Evolutionary conservation across 1,140 invertebrate species (phyloP).

Genomic region (Pseudomyrmex flavicornis): DNA sequence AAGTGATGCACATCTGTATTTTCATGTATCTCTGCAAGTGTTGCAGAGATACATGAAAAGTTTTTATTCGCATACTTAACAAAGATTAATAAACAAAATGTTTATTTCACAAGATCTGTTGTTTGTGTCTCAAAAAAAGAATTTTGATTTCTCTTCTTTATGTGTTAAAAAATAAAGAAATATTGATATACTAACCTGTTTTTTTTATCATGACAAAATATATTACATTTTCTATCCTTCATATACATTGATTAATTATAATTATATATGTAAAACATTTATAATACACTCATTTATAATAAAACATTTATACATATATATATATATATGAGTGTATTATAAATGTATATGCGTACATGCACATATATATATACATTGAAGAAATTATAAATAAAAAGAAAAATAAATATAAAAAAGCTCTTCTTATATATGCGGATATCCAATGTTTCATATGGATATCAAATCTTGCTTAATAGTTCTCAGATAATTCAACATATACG

Average conservation of each 20-base stretch:
- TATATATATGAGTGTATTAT: not conserved
- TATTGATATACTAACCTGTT: not conserved
- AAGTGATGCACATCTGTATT: not conserved
- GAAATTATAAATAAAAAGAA: not conserved
- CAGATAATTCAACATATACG: too few relatives aligned
- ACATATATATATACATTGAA: constrained; percentile 1
- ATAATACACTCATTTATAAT: too few relatives aligned
- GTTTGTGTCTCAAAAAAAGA: not conserved
- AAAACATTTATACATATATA: not conserved
- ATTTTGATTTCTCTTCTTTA: not conserved
- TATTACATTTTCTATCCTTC: not conserved
- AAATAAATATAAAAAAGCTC: too few relatives aligned
- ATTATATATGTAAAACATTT: not conserved
- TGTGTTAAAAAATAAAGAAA: not conserved
- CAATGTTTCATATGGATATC: too few relatives aligned
- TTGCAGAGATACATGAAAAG: too few relatives aligned
- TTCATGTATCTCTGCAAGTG: too few relatives aligned
- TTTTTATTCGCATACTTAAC: too few relatives aligned
- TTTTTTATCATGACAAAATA: not conserved
- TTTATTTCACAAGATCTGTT: constrained; percentile 8
- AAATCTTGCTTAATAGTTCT: too few relatives aligned
- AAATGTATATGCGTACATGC: not conserved
- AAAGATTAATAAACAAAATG: not conserved
- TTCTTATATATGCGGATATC: too few relatives aligned
- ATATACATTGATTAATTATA: not conserved